Conservation (phyloP, 2,797 vertebrate species). For the Fringilla coelebs region DNA sequence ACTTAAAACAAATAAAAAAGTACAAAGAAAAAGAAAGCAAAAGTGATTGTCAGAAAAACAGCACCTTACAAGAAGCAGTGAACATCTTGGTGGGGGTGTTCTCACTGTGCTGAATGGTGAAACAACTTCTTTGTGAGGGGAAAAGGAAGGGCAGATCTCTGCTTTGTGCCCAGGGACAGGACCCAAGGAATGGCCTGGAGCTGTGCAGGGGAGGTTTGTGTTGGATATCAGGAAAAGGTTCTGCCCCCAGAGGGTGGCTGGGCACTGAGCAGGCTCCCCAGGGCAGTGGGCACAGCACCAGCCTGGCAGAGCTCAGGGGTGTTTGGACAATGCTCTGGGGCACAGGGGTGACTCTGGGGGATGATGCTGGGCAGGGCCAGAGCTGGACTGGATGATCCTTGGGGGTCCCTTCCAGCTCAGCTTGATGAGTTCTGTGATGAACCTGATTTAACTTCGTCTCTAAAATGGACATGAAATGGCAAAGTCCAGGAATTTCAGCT, state of each 20-base stretch:
- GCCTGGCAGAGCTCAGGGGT: not conserved
- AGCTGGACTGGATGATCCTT: accelerated
- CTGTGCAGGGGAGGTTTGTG: not conserved
- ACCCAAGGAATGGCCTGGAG: accelerated
- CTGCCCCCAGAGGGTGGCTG: not conserved
- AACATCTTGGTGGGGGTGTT: accelerated
- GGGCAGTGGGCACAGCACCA: not conserved
- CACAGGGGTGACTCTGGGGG: not conserved
- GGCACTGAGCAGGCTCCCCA: not conserved
- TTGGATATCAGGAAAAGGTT: not conserved
- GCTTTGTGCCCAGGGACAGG: accelerated
- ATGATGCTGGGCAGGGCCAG: not conserved
- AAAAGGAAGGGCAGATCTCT: not conserved
- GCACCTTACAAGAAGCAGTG: not conserved
- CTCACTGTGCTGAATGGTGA: not conserved
- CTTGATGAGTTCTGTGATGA: not conserved
- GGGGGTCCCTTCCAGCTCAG: accelerated
- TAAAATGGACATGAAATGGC: not conserved
- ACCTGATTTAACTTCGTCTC: not conserved
- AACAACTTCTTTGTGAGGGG: not conserved
- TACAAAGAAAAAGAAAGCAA: not conserved
- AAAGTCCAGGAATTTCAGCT: not conserved
- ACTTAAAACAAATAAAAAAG: not conserved
- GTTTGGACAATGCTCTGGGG: not conserved
- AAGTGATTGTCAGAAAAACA: not conserved